Evolutionary conservation across 2,113 vertebrate genomes (phyloP), one percentile per base, ranked within the genome.

Genomic region (Rhodinocichla rosea): DNA sequence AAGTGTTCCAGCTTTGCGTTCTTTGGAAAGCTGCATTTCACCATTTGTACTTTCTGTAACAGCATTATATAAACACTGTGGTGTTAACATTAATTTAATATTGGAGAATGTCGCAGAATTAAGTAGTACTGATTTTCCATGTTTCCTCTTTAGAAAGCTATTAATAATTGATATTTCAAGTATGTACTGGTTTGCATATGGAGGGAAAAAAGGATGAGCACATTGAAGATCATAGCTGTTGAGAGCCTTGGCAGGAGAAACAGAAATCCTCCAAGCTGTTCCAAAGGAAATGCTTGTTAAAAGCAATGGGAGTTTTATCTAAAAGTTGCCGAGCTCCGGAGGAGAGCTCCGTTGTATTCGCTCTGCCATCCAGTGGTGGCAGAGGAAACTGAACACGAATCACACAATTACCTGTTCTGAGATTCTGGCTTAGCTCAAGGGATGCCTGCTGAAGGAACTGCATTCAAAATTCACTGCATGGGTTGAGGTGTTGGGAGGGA

Each of bases 321-420:
- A 3, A 45, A 88, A 40, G 27, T 19, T 59, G 2, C 30, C 0
- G 11, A 26, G 40, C 27, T 47, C 27, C 5, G 1, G 10, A 6
- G 24, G 13, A 32, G 63, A 63, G 33, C 68, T 52, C 39, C 0
- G 6, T 89, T 71, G 53, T 70, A 56, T 81, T 64, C 1, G 10
- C 89, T 93, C 88, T 96, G 94, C 94, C 90, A 96, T 90, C 94
- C 92, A 97, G 91, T 11, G 96, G 94, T 53, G 74, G 71, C 20
- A 87, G 60, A 68, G 62, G 55, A 87, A 93, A 93, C 59, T 92
- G 90, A 93, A 28, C 60, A 30, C 17, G 8, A 86, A 24, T 27
- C 59, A 5, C 33, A 4, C 49, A 10, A 4, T 64, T 52, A 13
- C n/a, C 22, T 57, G 5, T 50, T 15, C 47, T 26, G 40, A 4